Evolutionary conservation across 1,140 invertebrate species (phyloP).

Genomic region (Aphis craccivora): DNA sequence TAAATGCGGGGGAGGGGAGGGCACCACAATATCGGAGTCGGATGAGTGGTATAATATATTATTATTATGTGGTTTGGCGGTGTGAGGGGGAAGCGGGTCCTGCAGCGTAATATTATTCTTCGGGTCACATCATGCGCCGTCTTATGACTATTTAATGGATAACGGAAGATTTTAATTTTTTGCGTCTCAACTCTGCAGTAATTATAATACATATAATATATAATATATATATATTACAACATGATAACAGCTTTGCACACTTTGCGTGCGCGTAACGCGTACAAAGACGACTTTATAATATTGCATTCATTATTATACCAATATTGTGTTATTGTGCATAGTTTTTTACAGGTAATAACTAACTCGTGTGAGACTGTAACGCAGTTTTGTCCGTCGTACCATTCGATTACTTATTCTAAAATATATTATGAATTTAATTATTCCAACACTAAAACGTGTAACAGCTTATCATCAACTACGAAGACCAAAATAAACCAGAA

Average conservation of each 20-base stretch:
- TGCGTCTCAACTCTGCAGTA: background rate
- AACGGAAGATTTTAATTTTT: background rate
- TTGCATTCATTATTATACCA: background rate
- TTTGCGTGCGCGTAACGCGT: background rate
- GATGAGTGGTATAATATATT: background rate
- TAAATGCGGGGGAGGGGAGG: background rate
- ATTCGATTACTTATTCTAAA: background rate
- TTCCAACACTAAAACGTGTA: background rate
- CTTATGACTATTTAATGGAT: slow-evolving; percentile 11
- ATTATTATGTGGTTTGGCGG: background rate
- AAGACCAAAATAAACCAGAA: background rate
- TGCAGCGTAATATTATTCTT: slow-evolving; percentile 2
- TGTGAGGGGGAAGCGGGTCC: background rate
- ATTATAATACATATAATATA: background rate
- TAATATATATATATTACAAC: background rate
- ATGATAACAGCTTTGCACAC: background rate
- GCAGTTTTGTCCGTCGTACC: background rate
- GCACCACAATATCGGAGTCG: background rate
- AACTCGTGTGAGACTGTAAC: no score
- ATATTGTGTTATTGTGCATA: background rate
- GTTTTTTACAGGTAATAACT: no score
- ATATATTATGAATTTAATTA: background rate
- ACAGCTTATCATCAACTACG: background rate
- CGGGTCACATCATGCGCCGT: background rate
- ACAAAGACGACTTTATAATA: background rate